phyloP scores from a whole-genome alignment of 1,140 invertebrate species.

The Drosophila yakuba region DNA sequence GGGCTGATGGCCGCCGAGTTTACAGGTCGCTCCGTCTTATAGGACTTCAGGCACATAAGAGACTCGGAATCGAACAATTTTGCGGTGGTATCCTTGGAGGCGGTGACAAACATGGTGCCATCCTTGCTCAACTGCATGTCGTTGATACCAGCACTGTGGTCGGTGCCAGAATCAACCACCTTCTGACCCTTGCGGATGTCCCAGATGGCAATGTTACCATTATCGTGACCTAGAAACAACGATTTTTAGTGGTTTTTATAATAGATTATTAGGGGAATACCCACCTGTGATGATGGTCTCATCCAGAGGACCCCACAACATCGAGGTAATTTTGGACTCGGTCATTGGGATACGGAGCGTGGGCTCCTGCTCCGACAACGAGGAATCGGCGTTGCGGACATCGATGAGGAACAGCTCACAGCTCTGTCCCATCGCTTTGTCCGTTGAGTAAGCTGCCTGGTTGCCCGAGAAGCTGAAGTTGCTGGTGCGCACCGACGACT shows the following conservation, averaged over 20 bases:
- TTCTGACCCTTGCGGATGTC: slow-evolving; percentile 95
- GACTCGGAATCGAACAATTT: slow-evolving; percentile 96
- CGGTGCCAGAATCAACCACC: slow-evolving; percentile 89
- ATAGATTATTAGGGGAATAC: neutral
- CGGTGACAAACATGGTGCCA: slow-evolving; percentile 97
- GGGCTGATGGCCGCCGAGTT: slow-evolving; percentile 99
- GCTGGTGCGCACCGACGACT: slow-evolving; percentile 95
- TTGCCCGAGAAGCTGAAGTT: slow-evolving; percentile 97
- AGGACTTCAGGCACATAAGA: slow-evolving; percentile 95
- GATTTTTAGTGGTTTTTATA: neutral
- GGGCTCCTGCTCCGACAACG: slow-evolving; percentile 86
- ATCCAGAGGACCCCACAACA: slow-evolving; percentile 96
- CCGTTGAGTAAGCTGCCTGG: slow-evolving; percentile 96
- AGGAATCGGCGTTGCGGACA: slow-evolving; percentile 89
- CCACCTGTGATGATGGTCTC: slow-evolving; percentile 93
- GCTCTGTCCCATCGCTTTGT: slow-evolving; percentile 94
- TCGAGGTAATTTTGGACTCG: slow-evolving; percentile 94
- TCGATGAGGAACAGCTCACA: slow-evolving; percentile 96
- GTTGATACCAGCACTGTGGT: slow-evolving; percentile 95
- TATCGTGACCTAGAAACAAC: slow-evolving; percentile 90
- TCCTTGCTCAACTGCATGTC: slow-evolving; percentile 98
- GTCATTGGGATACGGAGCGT: slow-evolving; percentile 88
- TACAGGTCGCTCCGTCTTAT: slow-evolving; percentile 97
- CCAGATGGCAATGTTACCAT: slow-evolving; percentile 96
- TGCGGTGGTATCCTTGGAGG: slow-evolving; percentile 96